Conservation (phyloP, 2,797 vertebrate species). For the Lycodopsis pacificus region DNA sequence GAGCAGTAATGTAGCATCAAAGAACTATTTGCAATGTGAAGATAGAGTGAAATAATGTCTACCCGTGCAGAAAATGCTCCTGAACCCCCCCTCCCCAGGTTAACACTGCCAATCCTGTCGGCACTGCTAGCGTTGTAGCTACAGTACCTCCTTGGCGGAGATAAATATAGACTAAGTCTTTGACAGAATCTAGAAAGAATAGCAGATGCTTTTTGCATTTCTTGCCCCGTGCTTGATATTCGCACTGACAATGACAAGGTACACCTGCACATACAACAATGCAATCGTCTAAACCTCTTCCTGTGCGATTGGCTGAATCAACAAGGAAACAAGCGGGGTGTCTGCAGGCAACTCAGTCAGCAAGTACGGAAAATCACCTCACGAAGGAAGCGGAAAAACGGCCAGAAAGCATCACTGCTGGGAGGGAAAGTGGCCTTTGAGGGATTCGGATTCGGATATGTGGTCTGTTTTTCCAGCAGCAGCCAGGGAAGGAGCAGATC, state of each 20-base stretch:
- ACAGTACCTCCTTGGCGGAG: neutral
- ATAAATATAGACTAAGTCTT: neutral
- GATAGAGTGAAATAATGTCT: neutral
- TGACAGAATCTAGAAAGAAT: neutral
- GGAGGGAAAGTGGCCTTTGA: conserved; percentile 18
- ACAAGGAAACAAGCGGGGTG: conserved; percentile 36
- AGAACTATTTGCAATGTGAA: neutral
- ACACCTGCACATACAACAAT: conserved; percentile 37
- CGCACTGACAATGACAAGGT: neutral
- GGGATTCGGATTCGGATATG: conserved; percentile 22
- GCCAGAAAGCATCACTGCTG: conserved; percentile 16
- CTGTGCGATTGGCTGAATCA: conserved; percentile 45
- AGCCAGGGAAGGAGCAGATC: conserved; percentile 25
- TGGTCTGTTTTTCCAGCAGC: conserved; percentile 32
- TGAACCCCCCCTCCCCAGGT: neutral
- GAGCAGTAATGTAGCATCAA: neutral
- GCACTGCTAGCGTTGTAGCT: neutral
- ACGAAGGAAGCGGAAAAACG: conserved; percentile 18
- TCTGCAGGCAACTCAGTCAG: conserved; percentile 31
- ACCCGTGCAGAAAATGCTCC: neutral
- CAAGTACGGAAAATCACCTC: conserved; percentile 26
- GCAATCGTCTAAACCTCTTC: conserved; percentile 52
- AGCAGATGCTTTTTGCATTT: neutral
- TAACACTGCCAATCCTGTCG: neutral
- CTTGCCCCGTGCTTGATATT: neutral